Percentiles rank a stretch among this genome's conserved stretches.
phyloP scores from a whole-genome alignment of 2,797 vertebrate genomes.

The Sebastes oblongus region DNA sequence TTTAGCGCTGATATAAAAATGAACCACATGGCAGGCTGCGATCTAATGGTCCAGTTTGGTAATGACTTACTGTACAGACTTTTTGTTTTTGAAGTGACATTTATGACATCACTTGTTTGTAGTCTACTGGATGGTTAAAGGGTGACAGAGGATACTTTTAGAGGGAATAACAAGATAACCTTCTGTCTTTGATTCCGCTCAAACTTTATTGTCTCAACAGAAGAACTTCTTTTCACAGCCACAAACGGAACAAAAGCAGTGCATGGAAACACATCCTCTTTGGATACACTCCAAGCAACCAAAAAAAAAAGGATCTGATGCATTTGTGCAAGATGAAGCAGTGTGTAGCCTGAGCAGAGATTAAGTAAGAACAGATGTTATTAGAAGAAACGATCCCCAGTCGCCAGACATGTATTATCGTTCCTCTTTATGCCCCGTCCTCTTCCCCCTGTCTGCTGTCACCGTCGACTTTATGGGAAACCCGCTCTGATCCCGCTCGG shows the following conservation, averaged over 20 bases:
- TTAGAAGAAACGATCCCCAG: slow-evolving; percentile 41
- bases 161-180: neutral
- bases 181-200: slow-evolving; percentile 17
- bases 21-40: slow-evolving; percentile 69
- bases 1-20: slow-evolving; percentile 74
- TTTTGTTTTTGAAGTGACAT: slow-evolving; percentile 13
- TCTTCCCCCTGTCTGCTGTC: slow-evolving; percentile 81
- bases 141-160: slow-evolving; percentile 1
- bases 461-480: slow-evolving; percentile 90
- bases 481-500: slow-evolving; percentile 86
- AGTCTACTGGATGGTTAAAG: neutral
- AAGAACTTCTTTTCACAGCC: slow-evolving; percentile 28
- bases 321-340: slow-evolving; percentile 31
- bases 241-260: slow-evolving; percentile 11
- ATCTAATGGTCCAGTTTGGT: slow-evolving; percentile 68
- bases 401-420: slow-evolving; percentile 54
- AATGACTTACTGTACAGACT: slow-evolving; percentile 36
- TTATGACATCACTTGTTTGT: neutral
- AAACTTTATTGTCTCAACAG: slow-evolving; percentile 28
- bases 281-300: slow-evolving; percentile 2
- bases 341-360: slow-evolving; percentile 42
- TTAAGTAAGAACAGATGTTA: slow-evolving; percentile 70
- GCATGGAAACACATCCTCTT: slow-evolving; percentile 21
- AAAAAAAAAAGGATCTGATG: slow-evolving; percentile 17
- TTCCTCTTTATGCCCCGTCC: slow-evolving; percentile 69